Percentiles rank a stretch among this genome's conserved stretches.
These are phyloP conservation scores for Pipistrellus nathusii DNA, from an alignment of 2,797 vertebrate species.

Conservation along the genomic window DNA sequence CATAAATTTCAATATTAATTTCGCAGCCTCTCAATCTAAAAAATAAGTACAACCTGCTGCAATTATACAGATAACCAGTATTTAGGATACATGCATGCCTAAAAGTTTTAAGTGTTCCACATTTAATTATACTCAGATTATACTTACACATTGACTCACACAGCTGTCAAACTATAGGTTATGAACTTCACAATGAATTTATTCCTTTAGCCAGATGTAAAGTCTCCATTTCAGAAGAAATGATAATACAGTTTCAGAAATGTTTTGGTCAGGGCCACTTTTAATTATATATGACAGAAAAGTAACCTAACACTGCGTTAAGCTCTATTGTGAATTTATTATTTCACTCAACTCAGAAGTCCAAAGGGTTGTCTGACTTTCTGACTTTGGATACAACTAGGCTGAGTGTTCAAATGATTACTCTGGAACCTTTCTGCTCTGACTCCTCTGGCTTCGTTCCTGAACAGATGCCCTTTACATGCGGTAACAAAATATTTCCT, in stretches of 20 bases:
- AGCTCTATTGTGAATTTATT: background rate
- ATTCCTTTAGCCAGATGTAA: background rate
- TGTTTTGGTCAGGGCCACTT: background rate
- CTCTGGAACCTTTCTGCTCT: background rate
- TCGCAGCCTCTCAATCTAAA: conserved; percentile 71
- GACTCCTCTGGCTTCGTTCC: background rate
- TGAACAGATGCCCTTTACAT: background rate
- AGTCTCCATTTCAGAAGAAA: conserved; percentile 6
- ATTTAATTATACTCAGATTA: conserved; percentile 62
- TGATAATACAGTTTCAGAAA: background rate
- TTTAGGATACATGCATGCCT: conserved; percentile 31
- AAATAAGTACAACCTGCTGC: conserved; percentile 71
- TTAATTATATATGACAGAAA: conserved; percentile 23
- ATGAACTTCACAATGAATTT: conserved; percentile 22
- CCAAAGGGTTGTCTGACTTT: background rate
- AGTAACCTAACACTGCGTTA: background rate
- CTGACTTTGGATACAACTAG: background rate
- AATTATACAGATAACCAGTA: conserved; percentile 67
- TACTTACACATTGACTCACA: background rate
- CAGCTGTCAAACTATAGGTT: background rate
- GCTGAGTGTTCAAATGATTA: background rate
- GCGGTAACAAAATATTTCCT: background rate
- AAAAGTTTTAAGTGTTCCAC: conserved; percentile 52
- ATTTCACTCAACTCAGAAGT: background rate
- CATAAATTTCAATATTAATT: conserved; percentile 82